phyloP scores from a whole-genome alignment of 1,140 invertebrate genomes.

The Dolichoris vasculosae region DNA sequence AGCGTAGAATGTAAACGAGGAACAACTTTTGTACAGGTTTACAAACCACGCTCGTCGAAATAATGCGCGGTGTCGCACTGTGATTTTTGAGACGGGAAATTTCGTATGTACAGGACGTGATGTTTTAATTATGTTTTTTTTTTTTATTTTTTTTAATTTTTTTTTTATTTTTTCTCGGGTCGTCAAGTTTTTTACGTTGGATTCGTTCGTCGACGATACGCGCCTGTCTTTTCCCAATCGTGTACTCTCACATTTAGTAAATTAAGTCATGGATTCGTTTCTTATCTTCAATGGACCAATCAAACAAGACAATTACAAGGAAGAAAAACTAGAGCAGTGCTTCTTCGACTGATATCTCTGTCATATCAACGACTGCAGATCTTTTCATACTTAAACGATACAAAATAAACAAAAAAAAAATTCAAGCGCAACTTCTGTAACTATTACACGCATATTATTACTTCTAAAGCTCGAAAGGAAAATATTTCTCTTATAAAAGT shows the following conservation, averaged over 20 bases:
- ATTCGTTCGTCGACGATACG: conserved; percentile 11
- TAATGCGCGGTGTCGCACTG: conserved; percentile 64
- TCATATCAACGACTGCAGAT: conserved; percentile 49
- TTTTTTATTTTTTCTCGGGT: conserved; percentile 39
- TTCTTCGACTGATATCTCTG: conserved; percentile 41
- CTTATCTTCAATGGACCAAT: conserved; percentile 45
- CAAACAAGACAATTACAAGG: conserved; percentile 43
- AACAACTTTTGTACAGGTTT: conserved; percentile 75
- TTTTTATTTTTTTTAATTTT: too few relatives aligned
- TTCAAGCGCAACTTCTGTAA: conserved; percentile 37
- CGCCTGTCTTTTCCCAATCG: conserved; percentile 8
- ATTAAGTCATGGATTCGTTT: conserved; percentile 19
- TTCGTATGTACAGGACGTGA: conserved; percentile 45
- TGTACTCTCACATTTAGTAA: conserved; percentile 19
- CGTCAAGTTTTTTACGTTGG: conserved; percentile 21
- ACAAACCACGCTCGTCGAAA: conserved; percentile 60
- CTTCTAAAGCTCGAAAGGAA: conserved; percentile 42
- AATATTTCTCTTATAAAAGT: conserved; percentile 49
- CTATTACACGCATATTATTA: conserved; percentile 38
- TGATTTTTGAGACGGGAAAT: conserved; percentile 69
- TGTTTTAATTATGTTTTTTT: conserved; percentile 48
- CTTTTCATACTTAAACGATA: conserved; percentile 41
- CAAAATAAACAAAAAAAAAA: conserved; percentile 36
- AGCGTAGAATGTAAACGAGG: conserved; percentile 67
- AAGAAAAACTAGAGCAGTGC: conserved; percentile 36